Evolutionary conservation across 2,888 invertebrate genomes (phyloP).

Genomic region (Heliconius hortense): DNA sequence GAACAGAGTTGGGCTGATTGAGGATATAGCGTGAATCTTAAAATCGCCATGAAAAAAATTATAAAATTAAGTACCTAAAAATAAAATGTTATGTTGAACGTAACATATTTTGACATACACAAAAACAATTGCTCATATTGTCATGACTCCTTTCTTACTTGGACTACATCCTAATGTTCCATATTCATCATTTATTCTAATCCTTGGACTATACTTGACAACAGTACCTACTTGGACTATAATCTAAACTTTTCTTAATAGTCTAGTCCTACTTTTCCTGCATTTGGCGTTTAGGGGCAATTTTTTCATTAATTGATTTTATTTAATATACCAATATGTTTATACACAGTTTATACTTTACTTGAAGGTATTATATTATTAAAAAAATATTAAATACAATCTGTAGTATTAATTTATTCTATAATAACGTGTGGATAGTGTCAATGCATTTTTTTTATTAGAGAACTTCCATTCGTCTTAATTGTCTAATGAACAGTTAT

Average conservation of each 20-base stretch:
- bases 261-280: conserved; percentile 3
- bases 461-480: background rate
- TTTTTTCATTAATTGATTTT: too few relatives aligned
- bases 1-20: too few relatives aligned
- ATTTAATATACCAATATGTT: background rate
- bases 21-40: background rate
- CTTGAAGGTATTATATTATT: background rate
- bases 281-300: background rate
- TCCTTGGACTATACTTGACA: background rate
- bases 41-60: background rate
- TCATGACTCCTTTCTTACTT: background rate
- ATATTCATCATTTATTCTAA: background rate
- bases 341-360: background rate
- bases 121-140: background rate
- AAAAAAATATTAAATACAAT: background rate
- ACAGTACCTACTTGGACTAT: background rate
- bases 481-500: background rate
- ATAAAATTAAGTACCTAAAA: background rate
- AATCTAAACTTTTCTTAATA: background rate
- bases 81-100: too few relatives aligned
- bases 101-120: background rate
- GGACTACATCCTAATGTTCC: background rate
- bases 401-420: background rate
- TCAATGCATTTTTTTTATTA: background rate
- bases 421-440: background rate